phyloP scores from a whole-genome alignment of 2,797 vertebrate genomes.

The Cacajao melanocephalus region DNA sequence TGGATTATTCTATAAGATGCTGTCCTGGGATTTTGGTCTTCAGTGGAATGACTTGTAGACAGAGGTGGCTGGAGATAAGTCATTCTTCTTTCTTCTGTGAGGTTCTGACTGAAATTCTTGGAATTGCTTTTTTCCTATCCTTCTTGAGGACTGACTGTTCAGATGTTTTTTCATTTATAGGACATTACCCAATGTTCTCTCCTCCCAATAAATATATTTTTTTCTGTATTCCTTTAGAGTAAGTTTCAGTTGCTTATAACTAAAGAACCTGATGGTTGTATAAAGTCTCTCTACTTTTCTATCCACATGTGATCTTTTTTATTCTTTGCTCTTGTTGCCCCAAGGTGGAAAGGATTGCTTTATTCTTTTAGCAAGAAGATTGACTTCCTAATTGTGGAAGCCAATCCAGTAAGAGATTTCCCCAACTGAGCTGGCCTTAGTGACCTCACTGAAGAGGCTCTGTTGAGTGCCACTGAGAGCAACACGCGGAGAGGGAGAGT shows the following conservation, averaged over 20 bases:
- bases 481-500: background rate
- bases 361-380: background rate
- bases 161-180: constrained; percentile 13
- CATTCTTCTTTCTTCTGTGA: constrained; percentile 19
- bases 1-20: background rate
- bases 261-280: background rate
- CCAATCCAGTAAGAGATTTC: background rate
- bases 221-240: background rate
- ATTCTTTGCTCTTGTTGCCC: background rate
- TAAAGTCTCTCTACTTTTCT: background rate
- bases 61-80: background rate
- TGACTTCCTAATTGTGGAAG: background rate
- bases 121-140: background rate
- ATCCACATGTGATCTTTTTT: background rate
- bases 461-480: background rate
- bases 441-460: background rate
- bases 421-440: background rate
- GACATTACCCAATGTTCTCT: background rate
- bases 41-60: background rate
- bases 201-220: background rate
- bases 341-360: background rate
- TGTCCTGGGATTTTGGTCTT: background rate
- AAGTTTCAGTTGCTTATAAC: constrained; percentile 6
- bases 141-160: constrained; percentile 15
- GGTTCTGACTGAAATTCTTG: constrained; percentile 24